phyloP scores from a whole-genome alignment of 1,140 invertebrate genomes.

The Schlechtendalia chinensis region DNA sequence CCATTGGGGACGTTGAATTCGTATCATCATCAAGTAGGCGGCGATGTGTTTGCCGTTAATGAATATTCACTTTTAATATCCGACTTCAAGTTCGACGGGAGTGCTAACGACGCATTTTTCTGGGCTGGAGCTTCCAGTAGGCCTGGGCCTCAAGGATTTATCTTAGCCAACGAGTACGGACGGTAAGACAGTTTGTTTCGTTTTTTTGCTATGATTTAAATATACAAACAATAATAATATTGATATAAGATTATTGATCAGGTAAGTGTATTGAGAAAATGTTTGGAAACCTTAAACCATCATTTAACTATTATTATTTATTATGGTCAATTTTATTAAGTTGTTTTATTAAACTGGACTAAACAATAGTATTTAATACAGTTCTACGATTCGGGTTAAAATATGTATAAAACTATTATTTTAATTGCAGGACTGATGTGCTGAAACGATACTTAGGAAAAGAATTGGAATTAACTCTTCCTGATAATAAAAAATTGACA shows the following conservation, averaged over 20 bases:
- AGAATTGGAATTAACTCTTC: slow-evolving; percentile 78
- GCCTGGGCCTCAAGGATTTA: slow-evolving; percentile 86
- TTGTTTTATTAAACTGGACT: no score
- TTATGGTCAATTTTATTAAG: neutral
- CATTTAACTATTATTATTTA: no score
- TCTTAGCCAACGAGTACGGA: slow-evolving; percentile 83
- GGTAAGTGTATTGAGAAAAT: neutral
- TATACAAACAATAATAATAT: slow-evolving; percentile 13
- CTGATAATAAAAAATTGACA: slow-evolving; percentile 81
- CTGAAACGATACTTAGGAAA: slow-evolving; percentile 81
- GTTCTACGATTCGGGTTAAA: no score
- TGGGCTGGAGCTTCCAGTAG: slow-evolving; percentile 85
- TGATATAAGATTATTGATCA: no score
- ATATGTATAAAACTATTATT: neutral
- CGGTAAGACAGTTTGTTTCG: slow-evolving; percentile 63
- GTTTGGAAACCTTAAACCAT: no score
- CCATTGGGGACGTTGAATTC: slow-evolving; percentile 82
- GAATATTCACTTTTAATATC: slow-evolving; percentile 78
- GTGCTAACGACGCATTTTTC: slow-evolving; percentile 87
- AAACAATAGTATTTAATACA: no score
- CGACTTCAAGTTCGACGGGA: slow-evolving; percentile 87
- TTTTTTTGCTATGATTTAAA: neutral
- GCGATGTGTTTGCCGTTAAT: slow-evolving; percentile 87
- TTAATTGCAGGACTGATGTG: slow-evolving; percentile 74
- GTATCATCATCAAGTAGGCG: slow-evolving; percentile 86